A percentile compares a stretch with the other conserved stretches of the same genome.
phyloP scores from a whole-genome alignment of 2,888 invertebrate genomes.

The Drosophila emarginata region DNA sequence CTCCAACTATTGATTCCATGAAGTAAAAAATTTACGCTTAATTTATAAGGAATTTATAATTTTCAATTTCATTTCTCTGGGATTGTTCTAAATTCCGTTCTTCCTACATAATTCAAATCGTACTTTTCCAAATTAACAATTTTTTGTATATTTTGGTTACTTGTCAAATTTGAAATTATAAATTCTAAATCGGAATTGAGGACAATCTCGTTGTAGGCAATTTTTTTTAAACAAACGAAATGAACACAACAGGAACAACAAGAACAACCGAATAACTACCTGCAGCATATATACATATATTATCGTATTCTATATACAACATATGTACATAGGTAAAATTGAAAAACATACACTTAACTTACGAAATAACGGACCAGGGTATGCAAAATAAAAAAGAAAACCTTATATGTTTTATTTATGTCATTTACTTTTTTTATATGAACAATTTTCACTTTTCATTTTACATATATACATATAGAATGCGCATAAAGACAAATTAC shows the following conservation, averaged over 20 bases:
- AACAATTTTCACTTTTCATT: constrained; percentile 42
- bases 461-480: constrained; percentile 39
- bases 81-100: not conserved
- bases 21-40: not conserved
- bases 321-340: constrained; percentile 37
- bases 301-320: constrained; percentile 40
- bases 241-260: constrained; percentile 28
- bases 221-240: constrained; percentile 21
- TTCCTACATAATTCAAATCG: not conserved
- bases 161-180: not conserved
- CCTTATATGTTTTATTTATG: constrained; percentile 20
- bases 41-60: constrained; percentile 9
- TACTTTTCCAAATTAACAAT: constrained; percentile 1
- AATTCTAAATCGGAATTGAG: not conserved
- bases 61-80: constrained; percentile 26
- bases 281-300: constrained; percentile 51
- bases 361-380: constrained; percentile 57
- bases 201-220: not conserved
- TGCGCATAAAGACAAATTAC: constrained; percentile 45
- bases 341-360: constrained; percentile 35
- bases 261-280: constrained; percentile 70
- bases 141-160: not conserved
- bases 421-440: not conserved
- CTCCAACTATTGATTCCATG: not conserved
- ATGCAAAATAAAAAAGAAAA: constrained; percentile 34